Conservation (phyloP, 92 coral and sea anemone species). For the Zoanthus sociatus region DNA sequence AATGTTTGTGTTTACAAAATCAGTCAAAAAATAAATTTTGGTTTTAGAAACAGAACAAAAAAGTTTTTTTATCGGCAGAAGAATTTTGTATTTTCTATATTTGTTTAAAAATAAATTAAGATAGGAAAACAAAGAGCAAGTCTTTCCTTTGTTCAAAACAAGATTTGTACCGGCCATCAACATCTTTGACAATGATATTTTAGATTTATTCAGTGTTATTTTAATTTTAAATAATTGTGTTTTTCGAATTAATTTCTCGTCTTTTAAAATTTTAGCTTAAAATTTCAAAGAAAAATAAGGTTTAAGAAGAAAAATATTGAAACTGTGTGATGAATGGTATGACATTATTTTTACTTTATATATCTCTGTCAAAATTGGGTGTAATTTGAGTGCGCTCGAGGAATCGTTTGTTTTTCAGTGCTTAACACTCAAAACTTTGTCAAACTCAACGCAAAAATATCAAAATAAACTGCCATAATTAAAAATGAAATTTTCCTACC, state of each 20-base stretch:
- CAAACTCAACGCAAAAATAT: neutral
- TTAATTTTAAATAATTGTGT: neutral
- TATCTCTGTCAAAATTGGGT: neutral
- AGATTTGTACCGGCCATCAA: neutral
- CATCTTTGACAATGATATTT: neutral
- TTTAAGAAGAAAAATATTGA: neutral
- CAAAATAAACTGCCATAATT: neutral
- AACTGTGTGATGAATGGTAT: neutral
- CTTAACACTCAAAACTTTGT: neutral
- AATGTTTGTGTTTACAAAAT: neutral
- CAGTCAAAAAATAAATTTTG: neutral
- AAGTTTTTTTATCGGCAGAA: neutral
- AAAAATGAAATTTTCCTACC: neutral
- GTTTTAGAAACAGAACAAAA: neutral
- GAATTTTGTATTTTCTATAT: neutral
- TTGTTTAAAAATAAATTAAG: neutral
- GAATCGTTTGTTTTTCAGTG: neutral
- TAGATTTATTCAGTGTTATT: neutral
- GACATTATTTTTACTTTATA: neutral
- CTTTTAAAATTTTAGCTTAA: neutral
- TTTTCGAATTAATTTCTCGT: neutral
- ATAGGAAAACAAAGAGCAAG: neutral
- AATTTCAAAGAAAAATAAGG: neutral
- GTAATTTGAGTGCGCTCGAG: neutral
- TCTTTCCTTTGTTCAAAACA: neutral